Evolutionary conservation across 2,113 vertebrate genomes (phyloP).

Genomic region (Lepus timidus): DNA sequence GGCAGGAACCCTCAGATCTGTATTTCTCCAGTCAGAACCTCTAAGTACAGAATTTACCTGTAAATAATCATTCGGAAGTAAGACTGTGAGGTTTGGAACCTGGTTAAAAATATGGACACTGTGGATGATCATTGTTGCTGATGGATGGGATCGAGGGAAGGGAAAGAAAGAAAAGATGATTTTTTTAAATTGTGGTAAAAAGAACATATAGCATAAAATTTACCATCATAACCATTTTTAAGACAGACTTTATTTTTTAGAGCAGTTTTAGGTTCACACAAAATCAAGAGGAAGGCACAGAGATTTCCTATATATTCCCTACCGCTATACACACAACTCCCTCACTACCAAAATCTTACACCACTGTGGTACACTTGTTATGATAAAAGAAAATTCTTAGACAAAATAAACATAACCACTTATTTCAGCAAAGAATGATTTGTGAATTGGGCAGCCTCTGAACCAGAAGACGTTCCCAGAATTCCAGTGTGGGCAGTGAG

Average conservation of each 20-base stretch:
- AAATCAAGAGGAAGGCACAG: neutral
- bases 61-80: neutral
- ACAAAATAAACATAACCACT: neutral
- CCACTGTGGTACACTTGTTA: neutral
- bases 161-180: neutral
- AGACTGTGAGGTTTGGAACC: neutral
- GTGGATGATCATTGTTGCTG: neutral
- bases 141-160: neutral
- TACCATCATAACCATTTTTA: neutral
- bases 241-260: neutral
- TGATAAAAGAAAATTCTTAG: neutral
- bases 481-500: neutral
- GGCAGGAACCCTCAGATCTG: neutral
- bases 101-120: neutral
- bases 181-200: neutral
- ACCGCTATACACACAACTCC: neutral
- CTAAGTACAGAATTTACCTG: neutral
- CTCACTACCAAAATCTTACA: neutral
- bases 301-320: neutral
- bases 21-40: neutral
- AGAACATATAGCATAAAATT: neutral
- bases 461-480: neutral
- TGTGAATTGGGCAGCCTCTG: neutral
- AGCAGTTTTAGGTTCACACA: neutral
- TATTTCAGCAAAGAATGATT: neutral